Percentiles rank a stretch among this genome's conserved stretches.
Conservation (phyloP, 1,140 invertebrate genomes). For the Andricus grossulariae region DNA sequence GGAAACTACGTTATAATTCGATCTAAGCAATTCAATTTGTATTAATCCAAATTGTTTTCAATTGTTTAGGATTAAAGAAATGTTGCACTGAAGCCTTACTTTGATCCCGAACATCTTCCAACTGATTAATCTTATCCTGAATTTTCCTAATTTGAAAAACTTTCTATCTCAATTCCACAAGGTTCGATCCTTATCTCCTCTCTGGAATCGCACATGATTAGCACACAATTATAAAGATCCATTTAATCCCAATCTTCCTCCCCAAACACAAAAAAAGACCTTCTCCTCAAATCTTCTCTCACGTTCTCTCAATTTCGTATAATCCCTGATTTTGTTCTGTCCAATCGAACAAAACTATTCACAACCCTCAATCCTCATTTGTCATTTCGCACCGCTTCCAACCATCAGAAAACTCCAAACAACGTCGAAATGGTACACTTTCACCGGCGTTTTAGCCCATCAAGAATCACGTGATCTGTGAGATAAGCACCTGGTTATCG, state of each 20-base stretch:
- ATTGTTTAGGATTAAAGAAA: no score
- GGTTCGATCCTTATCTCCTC: not conserved
- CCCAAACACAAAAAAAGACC: not conserved
- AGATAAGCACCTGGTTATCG: slow-evolving; percentile 22
- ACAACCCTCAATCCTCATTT: not conserved
- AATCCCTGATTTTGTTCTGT: no score
- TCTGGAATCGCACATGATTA: not conserved
- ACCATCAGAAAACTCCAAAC: not conserved
- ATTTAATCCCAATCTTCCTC: not conserved
- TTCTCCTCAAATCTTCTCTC: not conserved
- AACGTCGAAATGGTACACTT: slow-evolving; percentile 12
- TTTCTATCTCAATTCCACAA: not conserved
- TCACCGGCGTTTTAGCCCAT: not conserved
- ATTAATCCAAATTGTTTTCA: no score
- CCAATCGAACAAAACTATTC: not conserved
- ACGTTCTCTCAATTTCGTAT: slow-evolving; percentile 2
- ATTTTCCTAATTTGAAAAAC: not conserved
- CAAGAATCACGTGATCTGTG: not conserved
- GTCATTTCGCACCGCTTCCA: not conserved
- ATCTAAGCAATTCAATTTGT: no score
- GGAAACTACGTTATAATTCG: no score
- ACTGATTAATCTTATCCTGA: no score
- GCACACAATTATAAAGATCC: not conserved
- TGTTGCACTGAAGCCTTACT: no score
- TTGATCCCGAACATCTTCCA: no score